Base-by-base conservation (phyloP, 2,113 vertebrate genomes). In the Sula dactylatra region DNA sequence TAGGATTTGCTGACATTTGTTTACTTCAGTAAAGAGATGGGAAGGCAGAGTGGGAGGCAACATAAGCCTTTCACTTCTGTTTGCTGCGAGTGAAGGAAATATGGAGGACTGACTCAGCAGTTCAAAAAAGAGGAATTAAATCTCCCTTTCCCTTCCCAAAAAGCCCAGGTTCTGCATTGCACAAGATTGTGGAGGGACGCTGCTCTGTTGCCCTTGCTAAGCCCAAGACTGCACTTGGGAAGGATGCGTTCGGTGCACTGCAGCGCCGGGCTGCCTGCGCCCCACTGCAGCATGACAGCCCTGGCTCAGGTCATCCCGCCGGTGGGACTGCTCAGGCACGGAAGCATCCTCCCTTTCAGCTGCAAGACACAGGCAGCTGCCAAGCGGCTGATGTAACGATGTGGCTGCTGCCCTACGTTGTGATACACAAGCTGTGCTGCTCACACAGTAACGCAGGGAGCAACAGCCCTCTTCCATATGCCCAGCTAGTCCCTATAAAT, bases 1-100 rank as follows among this genome's bases (percentile, higher is more conserved):
- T 42, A 89, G 73, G n/a, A 94, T 86, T 96, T 96, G 93, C 94
- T 97, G 96, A 94, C 67, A 67, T 88, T 88, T 94, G 64, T 96
- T 95, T 97, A 78, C 82, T 71, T 85, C 69, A 44, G 81, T 61
- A 36, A 56, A 90, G 44, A 50, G 45, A 29, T 44, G 36, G 78
- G 61, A 56, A 91, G 38, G 61, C 47, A 89, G 81, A 93, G 44
- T 0, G 0, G 74, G 78, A 93, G 31, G 44, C 16, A 6, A 38
- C 12, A 2, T 36, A 79, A 65, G 32, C 50, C 45, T 88, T 91
- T 93, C 6, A 0, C 65, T 91, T 90, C 40, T 54, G 6, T 69
- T 91, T 71, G 49, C 65, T 72, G 44, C 27, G 25, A 84, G n/a
- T 26, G 65, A 84, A 92, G 49, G 65, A 93, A 97, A 61, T 25